These are phyloP conservation scores for Isoperla grammatica DNA, from an alignment of 2,888 invertebrate species.

Conservation along the genomic window DNA sequence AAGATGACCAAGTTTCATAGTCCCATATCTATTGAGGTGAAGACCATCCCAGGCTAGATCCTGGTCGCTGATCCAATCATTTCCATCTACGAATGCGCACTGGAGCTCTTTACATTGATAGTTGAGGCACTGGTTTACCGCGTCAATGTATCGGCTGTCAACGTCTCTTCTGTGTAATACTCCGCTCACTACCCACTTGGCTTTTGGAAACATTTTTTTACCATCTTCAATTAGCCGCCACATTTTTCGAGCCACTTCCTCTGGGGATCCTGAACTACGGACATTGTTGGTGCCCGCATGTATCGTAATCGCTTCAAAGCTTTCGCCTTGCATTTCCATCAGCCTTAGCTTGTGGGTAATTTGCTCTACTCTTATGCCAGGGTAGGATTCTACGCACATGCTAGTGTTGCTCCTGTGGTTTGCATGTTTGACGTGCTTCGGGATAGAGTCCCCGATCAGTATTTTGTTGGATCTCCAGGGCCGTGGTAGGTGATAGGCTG, in stretches of 20 bases:
- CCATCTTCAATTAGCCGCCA: neutral
- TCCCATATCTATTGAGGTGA: neutral
- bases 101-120: neutral
- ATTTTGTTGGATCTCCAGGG: neutral
- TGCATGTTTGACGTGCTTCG: too few relatives aligned
- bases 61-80: neutral
- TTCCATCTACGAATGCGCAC: neutral
- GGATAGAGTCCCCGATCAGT: too few relatives aligned
- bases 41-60: neutral
- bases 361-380: conserved; percentile 3
- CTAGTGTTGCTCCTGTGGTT: too few relatives aligned
- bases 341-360: neutral
- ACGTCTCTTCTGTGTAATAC: neutral
- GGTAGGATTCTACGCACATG: neutral
- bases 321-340: neutral
- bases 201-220: neutral
- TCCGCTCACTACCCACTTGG: neutral
- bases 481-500: conserved; percentile 8
- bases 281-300: neutral
- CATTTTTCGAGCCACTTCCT: neutral
- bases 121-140: conserved; percentile 6
- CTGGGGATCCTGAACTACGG: neutral
- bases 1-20: neutral
- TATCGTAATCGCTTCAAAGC: neutral
- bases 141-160: neutral